These are phyloP conservation scores for Delia radicum DNA, from an alignment of 1,140 invertebrate genomes.

Conservation along the genomic window DNA sequence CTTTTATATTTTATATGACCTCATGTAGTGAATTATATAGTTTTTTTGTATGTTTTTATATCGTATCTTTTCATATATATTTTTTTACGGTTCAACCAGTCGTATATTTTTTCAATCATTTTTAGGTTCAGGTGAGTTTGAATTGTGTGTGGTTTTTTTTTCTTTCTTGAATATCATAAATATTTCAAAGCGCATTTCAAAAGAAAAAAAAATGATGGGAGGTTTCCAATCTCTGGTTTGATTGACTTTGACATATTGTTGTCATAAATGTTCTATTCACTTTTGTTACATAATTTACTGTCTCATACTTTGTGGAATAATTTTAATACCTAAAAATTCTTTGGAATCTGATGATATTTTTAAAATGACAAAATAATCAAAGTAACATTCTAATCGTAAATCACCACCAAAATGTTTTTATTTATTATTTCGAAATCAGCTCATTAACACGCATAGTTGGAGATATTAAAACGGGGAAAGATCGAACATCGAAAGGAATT, in stretches of 20 bases:
- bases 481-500: too few relatives aligned
- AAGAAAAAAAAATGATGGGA: not conserved
- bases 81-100: too few relatives aligned
- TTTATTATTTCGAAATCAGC: too few relatives aligned
- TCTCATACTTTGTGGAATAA: not conserved
- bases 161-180: not conserved
- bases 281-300: not conserved
- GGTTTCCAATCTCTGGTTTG: slow-evolving; percentile 4
- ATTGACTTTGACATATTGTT: slow-evolving; percentile 15
- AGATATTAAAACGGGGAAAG: too few relatives aligned
- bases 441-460: too few relatives aligned
- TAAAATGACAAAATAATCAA: too few relatives aligned
- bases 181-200: not conserved
- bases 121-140: not conserved
- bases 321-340: too few relatives aligned
- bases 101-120: not conserved
- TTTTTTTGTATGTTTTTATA: not conserved
- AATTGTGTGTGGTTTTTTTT: not conserved
- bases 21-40: not conserved
- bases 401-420: too few relatives aligned
- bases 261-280: slow-evolving; percentile 18
- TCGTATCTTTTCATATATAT: too few relatives aligned
- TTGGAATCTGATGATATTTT: too few relatives aligned
- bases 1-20: not conserved
- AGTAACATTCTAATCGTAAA: too few relatives aligned